Evolutionary conservation across 2,113 vertebrate genomes (phyloP).

Genomic region (Hydrochoerus hydrochaeris): DNA sequence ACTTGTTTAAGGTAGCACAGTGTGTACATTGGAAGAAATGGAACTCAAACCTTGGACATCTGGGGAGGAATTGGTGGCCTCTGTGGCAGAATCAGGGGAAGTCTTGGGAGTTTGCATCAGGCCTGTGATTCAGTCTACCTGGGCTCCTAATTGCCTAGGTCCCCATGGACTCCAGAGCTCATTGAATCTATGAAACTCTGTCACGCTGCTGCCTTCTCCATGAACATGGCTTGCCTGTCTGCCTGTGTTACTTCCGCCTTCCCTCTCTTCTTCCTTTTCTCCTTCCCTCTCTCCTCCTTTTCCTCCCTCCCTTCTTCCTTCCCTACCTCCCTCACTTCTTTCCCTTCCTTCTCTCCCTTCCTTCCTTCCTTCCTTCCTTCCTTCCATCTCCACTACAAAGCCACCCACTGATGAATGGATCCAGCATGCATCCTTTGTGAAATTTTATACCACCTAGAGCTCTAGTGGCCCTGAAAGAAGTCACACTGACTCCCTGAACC

Average conservation of each 20-base stretch:
- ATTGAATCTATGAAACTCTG: fast-evolving
- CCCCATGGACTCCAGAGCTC: fast-evolving
- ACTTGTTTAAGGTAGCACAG: neutral
- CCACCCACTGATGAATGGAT: neutral
- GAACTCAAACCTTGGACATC: neutral
- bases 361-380: neutral
- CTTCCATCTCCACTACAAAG: neutral
- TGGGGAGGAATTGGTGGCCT: neutral
- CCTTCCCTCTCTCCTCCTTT: neutral
- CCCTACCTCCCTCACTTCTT: neutral
- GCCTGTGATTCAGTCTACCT: neutral
- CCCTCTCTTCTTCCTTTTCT: neutral
- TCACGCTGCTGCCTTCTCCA: neutral
- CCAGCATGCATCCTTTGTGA: neutral
- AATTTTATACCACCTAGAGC: neutral
- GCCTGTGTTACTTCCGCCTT: neutral
- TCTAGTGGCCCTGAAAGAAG: neutral
- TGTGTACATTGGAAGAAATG: neutral
- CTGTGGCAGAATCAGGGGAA: neutral
- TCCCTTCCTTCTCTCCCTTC: neutral
- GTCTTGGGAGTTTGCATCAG: neutral
- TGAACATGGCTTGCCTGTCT: fast-evolving
- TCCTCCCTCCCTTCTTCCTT: neutral
- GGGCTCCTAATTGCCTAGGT: fast-evolving
- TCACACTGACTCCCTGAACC: neutral